Percentiles rank a stretch among this genome's conserved stretches.
Conservation (phyloP, 1,140 invertebrate genomes). For the Neodiprion virginianus region DNA sequence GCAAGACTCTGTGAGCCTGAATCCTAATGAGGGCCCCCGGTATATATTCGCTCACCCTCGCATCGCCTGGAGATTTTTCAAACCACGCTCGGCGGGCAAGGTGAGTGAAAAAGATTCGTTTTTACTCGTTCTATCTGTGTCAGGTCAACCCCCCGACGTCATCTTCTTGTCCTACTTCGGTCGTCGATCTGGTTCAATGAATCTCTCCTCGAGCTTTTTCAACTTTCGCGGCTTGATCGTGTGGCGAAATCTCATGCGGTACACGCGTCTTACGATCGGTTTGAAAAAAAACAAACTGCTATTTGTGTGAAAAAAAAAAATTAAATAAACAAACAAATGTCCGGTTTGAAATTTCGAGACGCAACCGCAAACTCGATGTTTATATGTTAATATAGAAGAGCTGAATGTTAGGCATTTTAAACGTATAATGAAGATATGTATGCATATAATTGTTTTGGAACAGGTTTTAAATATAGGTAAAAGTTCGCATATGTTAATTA, state of each 20-base stretch:
- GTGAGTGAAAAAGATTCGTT: constrained; percentile 41
- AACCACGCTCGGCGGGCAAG: constrained; percentile 37
- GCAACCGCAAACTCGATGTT: too few species aligned
- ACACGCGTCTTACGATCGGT: too few species aligned
- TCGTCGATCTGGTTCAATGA: too few species aligned
- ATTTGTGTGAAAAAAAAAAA: too few species aligned
- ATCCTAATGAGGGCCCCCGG: constrained; percentile 57
- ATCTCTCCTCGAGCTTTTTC: not conserved
- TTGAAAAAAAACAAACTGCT: too few species aligned
- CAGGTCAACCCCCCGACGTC: not conserved
- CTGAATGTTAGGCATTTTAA: too few species aligned
- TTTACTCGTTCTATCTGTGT: constrained; percentile 22
- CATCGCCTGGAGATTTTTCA: constrained; percentile 50
- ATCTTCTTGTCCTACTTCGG: not conserved
- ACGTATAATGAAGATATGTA: too few species aligned
- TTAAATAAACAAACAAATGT: too few species aligned
- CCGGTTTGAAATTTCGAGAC: too few species aligned
- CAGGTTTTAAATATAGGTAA: not conserved
- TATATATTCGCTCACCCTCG: constrained; percentile 55
- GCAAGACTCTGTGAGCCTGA: constrained; percentile 50
- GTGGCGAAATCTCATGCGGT: too few species aligned
- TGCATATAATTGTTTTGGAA: not conserved
- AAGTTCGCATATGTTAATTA: not conserved
- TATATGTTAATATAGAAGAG: too few species aligned
- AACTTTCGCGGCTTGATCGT: not conserved